Percentiles rank a stretch among this genome's conserved stretches.
Evolutionary conservation across 2,888 invertebrate species (phyloP).

Genomic region (Orthosia gracilis): DNA sequence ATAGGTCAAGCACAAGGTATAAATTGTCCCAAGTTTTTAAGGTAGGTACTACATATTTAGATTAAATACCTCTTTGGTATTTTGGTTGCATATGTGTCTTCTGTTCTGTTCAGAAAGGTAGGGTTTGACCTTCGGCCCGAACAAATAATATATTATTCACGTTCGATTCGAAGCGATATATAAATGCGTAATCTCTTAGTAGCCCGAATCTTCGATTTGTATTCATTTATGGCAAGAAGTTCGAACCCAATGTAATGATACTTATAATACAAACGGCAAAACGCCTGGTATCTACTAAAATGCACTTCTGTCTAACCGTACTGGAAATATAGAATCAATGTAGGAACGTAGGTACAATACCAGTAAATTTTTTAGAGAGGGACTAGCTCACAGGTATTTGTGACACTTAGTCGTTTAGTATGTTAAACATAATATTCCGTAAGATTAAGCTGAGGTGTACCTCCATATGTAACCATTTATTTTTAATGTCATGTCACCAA

Average conservation of each 20-base stretch:
- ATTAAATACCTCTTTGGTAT: background rate
- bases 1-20: slow-evolving; percentile 44
- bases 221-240: background rate
- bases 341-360: no score
- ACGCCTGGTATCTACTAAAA: background rate
- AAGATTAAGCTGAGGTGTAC: background rate
- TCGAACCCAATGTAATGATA: no score
- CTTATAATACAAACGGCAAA: background rate
- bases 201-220: background rate
- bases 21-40: slow-evolving; percentile 28
- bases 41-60: background rate
- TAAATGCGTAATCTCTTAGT: no score
- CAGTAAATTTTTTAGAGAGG: background rate
- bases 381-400: background rate
- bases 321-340: background rate
- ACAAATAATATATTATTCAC: no score
- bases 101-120: background rate
- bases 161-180: no score
- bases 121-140: no score
- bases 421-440: no score
- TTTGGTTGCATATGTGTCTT: background rate
- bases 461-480: background rate
- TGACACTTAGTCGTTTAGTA: background rate
- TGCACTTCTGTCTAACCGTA: background rate
- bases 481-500: background rate